phyloP scores from a whole-genome alignment of 2,113 vertebrate species.

The Probosciger aterrimus region DNA sequence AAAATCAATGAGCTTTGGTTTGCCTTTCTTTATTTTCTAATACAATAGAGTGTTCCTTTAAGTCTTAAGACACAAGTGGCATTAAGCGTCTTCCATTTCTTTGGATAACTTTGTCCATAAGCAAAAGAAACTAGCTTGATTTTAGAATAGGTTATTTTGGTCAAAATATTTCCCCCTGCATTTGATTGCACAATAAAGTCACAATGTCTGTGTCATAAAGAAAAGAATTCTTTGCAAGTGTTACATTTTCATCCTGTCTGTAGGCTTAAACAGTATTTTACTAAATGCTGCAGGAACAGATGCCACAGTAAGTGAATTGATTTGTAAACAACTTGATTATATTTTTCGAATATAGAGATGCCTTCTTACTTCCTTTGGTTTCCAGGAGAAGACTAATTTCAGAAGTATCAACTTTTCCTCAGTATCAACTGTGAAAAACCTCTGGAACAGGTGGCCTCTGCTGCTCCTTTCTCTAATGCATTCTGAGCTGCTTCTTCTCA shows the following conservation, averaged over 20 bases:
- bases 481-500: neutral
- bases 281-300: neutral
- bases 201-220: neutral
- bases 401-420: neutral
- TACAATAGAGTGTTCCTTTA: neutral
- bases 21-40: neutral
- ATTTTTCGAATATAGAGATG: neutral
- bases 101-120: neutral
- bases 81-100: neutral
- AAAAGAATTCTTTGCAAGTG: neutral
- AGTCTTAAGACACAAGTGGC: rapidly evolving
- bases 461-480: neutral
- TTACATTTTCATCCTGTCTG: neutral
- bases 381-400: neutral
- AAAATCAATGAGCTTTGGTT: neutral
- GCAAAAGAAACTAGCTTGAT: neutral
- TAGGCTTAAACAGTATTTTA: neutral
- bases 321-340: neutral
- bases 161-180: neutral
- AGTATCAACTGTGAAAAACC: neutral
- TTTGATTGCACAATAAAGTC: neutral
- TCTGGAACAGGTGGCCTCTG: neutral
- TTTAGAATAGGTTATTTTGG: neutral
- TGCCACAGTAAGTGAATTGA: neutral
- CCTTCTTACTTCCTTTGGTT: neutral